These are phyloP conservation scores for Rotaria magnacalcarata DNA, from an alignment of 2,888 invertebrate species.

Conservation along the genomic window DNA sequence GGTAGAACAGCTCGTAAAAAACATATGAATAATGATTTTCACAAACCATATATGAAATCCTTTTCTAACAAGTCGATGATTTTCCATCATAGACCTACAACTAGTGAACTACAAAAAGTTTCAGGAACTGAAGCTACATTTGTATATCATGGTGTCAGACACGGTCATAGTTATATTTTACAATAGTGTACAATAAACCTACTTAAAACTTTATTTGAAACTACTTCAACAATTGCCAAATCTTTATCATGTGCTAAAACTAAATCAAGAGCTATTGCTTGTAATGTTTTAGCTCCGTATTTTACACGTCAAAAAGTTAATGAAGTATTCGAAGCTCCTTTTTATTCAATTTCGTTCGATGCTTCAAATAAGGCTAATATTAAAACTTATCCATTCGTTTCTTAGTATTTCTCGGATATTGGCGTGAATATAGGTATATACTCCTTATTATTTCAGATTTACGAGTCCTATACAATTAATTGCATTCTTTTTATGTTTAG, in stretches of 20 bases:
- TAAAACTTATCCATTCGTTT: neutral
- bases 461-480: neutral
- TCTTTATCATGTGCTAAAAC: neutral
- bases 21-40: neutral
- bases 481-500: neutral
- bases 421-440: neutral
- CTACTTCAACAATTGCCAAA: neutral
- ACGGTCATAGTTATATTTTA: neutral
- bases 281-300: neutral
- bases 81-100: neutral
- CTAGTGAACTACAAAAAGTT: neutral
- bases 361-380: neutral
- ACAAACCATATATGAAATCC: neutral
- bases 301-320: neutral
- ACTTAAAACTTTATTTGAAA: neutral
- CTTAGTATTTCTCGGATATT: neutral
- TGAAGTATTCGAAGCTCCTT: neutral
- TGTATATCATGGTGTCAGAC: neutral
- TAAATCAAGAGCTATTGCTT: neutral
- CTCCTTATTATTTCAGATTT: neutral
- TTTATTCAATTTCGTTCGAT: neutral
- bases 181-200: neutral
- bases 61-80: neutral
- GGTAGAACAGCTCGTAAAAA: neutral
- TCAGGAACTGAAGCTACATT: neutral